Evolutionary conservation across 2,888 invertebrate genomes (phyloP), one percentile per base, ranked within the genome.

Genomic region (Coelinius sp.): DNA sequence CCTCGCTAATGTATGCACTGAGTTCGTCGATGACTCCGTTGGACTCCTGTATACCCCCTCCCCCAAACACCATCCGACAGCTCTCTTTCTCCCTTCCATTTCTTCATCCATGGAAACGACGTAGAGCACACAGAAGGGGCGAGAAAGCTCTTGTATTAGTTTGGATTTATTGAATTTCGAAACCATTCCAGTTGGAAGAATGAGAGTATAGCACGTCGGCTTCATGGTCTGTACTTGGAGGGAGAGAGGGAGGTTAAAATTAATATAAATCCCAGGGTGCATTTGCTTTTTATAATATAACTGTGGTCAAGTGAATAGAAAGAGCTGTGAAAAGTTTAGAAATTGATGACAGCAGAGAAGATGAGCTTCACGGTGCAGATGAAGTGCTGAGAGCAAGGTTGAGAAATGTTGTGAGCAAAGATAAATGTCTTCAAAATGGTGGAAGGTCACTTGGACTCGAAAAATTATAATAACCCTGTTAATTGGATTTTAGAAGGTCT

Each of bases 161-260:
- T 83, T 81, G 81, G 79, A 83, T 86, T 86, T 87, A 86, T 87
- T 87, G 85, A 87, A 86, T 87, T 87, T 86, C 85, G 84, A 85
- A 84, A 81, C 84, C 81, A 82, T 86, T 85, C 80, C 83, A 82
- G 83, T 82, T 78, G 79, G 59, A 73, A 73, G 73, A 56, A 67
- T 63, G 73, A 68, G 70, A 70, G 73, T 69, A 59, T 65, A 74
- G 71, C 67, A 66, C 38, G 74, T n/a, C 27, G 66, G 25, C 20
- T 25, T 12, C 0, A 68, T n/a, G 22, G 56, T 49, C 6, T 53
- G 56, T 31, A 63, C 66, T 41, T 25, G 38, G 65, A 46, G 70
- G 35, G 68, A 56, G 68, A 69, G 71, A 66, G 68, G 73, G 67
- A 20, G 81, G 80, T 80, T 79, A 79, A 83, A 86, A 87, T 86